These are phyloP conservation scores for Drosophila quinaria DNA, from an alignment of 2,888 invertebrate species.

Conservation along the genomic window DNA sequence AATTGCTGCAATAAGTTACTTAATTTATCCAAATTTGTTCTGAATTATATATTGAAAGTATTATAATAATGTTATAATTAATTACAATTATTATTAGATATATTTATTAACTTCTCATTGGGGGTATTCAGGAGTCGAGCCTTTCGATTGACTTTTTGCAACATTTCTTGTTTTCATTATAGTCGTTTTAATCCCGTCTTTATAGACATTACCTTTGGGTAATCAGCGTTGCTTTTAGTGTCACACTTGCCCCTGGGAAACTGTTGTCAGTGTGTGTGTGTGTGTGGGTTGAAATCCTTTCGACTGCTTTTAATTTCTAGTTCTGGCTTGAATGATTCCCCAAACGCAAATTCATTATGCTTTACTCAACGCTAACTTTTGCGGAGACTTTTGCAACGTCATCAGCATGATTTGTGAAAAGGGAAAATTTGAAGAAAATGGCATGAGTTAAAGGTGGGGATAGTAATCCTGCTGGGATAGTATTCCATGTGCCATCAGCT, in stretches of 20 bases:
- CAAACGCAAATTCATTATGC: conserved; percentile 65
- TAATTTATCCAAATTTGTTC: not conserved
- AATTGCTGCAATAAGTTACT: too few relatives aligned
- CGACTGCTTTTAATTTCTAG: conserved; percentile 52
- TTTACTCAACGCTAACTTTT: conserved; percentile 18
- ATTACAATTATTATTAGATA: not conserved
- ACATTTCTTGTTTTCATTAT: conserved; percentile 24
- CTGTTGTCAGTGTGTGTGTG: conserved; percentile 27
- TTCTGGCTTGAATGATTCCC: conserved; percentile 49
- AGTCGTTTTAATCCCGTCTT: conserved; percentile 4
- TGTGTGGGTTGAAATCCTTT: conserved; percentile 41
- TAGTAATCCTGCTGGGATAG: conserved; percentile 1
- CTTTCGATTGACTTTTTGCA: not conserved
- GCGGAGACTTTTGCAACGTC: conserved; percentile 10
- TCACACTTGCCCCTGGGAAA: conserved; percentile 46
- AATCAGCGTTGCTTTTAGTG: conserved; percentile 67
- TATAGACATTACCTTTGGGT: conserved; percentile 68
- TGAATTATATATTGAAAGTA: not conserved
- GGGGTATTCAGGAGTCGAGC: conserved; percentile 20
- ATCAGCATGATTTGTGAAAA: conserved; percentile 10
- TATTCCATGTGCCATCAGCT: not conserved
- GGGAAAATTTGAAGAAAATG: not conserved
- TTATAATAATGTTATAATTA: not conserved
- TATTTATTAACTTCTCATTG: not conserved
- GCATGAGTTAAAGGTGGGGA: not conserved